These are phyloP conservation scores for Cheilosia grossa DNA, from an alignment of 2,888 invertebrate genomes.

Conservation along the genomic window DNA sequence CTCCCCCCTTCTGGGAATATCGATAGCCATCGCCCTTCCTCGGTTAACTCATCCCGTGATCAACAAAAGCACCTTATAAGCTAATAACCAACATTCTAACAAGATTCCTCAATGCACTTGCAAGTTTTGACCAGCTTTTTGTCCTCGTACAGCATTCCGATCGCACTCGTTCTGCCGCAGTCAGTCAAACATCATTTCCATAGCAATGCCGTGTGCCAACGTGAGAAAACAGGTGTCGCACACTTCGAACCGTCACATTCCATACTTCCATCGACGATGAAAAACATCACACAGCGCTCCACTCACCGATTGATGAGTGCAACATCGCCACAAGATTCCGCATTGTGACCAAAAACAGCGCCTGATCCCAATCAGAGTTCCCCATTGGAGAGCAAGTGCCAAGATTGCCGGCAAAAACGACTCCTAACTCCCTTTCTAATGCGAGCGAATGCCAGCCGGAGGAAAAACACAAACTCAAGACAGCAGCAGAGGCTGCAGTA, in stretches of 20 bases:
- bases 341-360: slow-evolving; percentile 21
- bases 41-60: too few species aligned
- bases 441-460: slow-evolving; percentile 19
- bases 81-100: too few species aligned
- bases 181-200: neutral
- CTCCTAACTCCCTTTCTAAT: slow-evolving; percentile 59
- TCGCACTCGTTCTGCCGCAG: neutral
- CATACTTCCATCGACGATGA: slow-evolving; percentile 7
- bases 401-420: slow-evolving; percentile 32
- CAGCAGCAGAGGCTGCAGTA: slow-evolving; percentile 14
- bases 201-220: slow-evolving; percentile 19
- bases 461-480: slow-evolving; percentile 4
- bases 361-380: slow-evolving; percentile 40
- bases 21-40: too few species aligned
- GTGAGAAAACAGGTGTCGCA: slow-evolving; percentile 42
- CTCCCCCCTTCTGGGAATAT: too few species aligned
- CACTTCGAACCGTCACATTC: slow-evolving; percentile 20
- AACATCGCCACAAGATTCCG: slow-evolving; percentile 34
- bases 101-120: too few species aligned
- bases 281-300: neutral
- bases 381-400: slow-evolving; percentile 44
- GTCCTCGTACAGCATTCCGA: neutral
- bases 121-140: too few species aligned
- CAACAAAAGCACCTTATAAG: too few species aligned
- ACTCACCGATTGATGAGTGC: slow-evolving; percentile 19